Base-by-base conservation (phyloP, 1,140 invertebrate genomes). In the Lerema accius region DNA sequence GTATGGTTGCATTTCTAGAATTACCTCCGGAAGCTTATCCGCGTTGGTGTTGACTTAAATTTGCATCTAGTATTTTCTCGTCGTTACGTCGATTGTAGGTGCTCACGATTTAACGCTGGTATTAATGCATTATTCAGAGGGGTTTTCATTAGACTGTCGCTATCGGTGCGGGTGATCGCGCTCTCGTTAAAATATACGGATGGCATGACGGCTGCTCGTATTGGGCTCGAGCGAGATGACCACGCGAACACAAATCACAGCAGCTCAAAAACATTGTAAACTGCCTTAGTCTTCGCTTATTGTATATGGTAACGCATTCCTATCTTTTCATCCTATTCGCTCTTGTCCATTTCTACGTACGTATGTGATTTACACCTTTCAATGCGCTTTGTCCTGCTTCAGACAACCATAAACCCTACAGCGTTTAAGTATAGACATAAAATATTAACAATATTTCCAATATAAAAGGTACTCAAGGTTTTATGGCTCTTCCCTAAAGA, bases 71-170 rank as follows among this genome's bases (percentile, higher is more conserved):
- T 82, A 85, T 85, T 80, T 85, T 86, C 80, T 76, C 80, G 76
- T 83, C 72, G 80, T 81, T 71, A 72, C 66, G 76, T 78, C 78
- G 80, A 87, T 87, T 82, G 87, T 84, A 72, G 76, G 83, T 83
- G 81, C 83, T 86, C 87, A 90, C 85, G 87, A 89, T 90, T 90
- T 89, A 90, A 90, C 85, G 85, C 87, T 82, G 72, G 83, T 89
- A 87, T 90, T 88, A 90, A 90, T 90, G 85, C 87, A 90, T 90
- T 90, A 88, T 90, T 90, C 87, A 90, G 78, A 79, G 77, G 81
- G 77, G 83, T 87, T 90, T 90, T 90, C 87, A 90, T 90, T 90
- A 90, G 81, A 65, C 77, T 80, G 78, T 86, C 76, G 71, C 75
- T 90, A 90, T 90, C 87, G 84, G 79, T 69, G 84, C 69, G 67